Evolutionary conservation across 2,797 vertebrate species (phyloP).

Genomic region (Heterohyrax brucei): DNA sequence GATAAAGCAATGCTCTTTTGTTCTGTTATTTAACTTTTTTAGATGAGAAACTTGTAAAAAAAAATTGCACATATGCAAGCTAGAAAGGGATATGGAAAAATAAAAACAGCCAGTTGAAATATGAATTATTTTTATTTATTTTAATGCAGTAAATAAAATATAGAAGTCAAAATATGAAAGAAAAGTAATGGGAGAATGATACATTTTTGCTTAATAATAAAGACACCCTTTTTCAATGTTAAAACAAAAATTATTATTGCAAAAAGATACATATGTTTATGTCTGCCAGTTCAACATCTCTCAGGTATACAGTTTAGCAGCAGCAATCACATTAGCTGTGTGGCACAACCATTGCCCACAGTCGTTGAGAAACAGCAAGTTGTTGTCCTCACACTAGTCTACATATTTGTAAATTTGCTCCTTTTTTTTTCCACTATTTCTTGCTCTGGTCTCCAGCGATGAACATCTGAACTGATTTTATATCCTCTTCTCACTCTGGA

Average conservation of each 20-base stretch:
- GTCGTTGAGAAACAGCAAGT: not conserved
- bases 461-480: not conserved
- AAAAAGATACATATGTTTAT: not conserved
- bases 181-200: not conserved
- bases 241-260: not conserved
- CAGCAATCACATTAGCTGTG: too few relatives aligned
- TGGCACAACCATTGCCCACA: not conserved
- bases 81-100: not conserved
- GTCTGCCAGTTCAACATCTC: not conserved
- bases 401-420: not conserved
- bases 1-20: conserved; percentile 24
- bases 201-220: not conserved
- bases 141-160: not conserved
- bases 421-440: not conserved
- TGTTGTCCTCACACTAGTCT: not conserved
- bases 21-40: not conserved
- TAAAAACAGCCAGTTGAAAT: not conserved
- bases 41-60: not conserved
- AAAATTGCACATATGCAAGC: not conserved
- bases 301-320: too few relatives aligned
- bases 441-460: not conserved
- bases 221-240: not conserved
- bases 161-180: not conserved
- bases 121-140: not conserved
- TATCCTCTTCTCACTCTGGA: not conserved